Conservation (phyloP, 2,113 vertebrate genomes). For the Hippocampus guttulatus region DNA sequence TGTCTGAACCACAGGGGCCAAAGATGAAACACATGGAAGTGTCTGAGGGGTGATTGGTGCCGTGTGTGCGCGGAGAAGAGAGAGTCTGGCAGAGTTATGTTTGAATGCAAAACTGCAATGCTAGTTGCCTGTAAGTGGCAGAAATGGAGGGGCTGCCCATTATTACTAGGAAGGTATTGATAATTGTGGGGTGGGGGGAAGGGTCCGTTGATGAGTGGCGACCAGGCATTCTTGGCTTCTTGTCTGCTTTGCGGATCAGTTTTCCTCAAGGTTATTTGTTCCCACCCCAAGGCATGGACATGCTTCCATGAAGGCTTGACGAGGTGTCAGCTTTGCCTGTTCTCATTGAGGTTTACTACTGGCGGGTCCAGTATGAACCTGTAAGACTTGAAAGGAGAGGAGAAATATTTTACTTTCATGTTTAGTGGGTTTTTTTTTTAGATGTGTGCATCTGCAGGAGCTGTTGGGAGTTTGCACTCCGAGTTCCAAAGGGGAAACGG, state of each 20-base stretch:
- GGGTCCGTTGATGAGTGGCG: not conserved
- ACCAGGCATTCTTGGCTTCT: constrained; percentile 24
- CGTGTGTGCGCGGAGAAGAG: constrained; percentile 20
- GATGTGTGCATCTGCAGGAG: not conserved
- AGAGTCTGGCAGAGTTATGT: constrained; percentile 22
- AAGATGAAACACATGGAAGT: constrained; percentile 47
- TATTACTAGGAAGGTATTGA: constrained; percentile 7
- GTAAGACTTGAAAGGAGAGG: not conserved
- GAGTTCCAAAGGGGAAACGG: constrained; percentile 9
- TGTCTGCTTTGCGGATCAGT: constrained; percentile 15
- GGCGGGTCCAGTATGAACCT: not conserved
- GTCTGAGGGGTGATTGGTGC: constrained; percentile 27
- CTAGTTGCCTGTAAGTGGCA: constrained; percentile 20
- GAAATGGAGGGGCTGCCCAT: constrained; percentile 6
- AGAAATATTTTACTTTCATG: not conserved
- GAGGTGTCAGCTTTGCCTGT: not conserved
- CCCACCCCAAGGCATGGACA: constrained; percentile 11
- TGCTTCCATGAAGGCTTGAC: not conserved
- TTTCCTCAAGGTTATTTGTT: constrained; percentile 24
- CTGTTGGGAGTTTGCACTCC: constrained; percentile 18
- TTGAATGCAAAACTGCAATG: constrained; percentile 30
- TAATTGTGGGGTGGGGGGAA: not conserved
- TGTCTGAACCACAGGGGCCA: constrained; percentile 39
- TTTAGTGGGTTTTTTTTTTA: not conserved
- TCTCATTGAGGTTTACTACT: not conserved